phyloP scores from a whole-genome alignment of 2,797 vertebrate genomes.

The Menidia menidia region DNA sequence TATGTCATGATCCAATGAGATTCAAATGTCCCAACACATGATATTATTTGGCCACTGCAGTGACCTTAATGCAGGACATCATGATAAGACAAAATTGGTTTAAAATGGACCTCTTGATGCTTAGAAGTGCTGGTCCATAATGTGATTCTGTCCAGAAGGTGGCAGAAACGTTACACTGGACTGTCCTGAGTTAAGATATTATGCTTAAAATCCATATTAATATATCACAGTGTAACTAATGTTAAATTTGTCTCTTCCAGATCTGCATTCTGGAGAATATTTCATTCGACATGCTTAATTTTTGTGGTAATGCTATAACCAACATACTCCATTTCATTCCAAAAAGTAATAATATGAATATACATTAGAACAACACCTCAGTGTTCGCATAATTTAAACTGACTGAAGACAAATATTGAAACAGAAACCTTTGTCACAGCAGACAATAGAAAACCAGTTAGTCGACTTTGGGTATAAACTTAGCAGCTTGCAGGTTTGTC shows the following conservation, averaged over 20 bases:
- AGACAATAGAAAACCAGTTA: background rate
- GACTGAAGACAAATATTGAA: background rate
- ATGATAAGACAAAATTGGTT: background rate
- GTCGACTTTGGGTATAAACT: no score
- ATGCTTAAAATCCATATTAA: no score
- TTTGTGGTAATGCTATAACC: background rate
- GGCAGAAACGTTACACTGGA: background rate
- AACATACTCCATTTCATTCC: background rate
- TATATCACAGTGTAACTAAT: no score
- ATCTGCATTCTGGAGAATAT: background rate
- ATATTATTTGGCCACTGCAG: background rate
- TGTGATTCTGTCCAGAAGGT: background rate
- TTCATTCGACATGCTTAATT: background rate
- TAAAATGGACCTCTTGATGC: background rate
- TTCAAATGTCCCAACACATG: background rate
- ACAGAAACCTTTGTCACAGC: background rate
- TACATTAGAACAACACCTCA: no score
- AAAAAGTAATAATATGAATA: background rate
- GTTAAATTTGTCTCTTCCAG: background rate
- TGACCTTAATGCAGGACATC: background rate
- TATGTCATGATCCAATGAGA: constrained; percentile 27
- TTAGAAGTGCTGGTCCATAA: background rate
- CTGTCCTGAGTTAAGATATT: background rate
- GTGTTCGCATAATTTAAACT: background rate
- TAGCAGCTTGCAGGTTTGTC: no score